Evolutionary conservation across 23 tunicate species (phyloP).

Genomic region (Trididemnum clinides): DNA sequence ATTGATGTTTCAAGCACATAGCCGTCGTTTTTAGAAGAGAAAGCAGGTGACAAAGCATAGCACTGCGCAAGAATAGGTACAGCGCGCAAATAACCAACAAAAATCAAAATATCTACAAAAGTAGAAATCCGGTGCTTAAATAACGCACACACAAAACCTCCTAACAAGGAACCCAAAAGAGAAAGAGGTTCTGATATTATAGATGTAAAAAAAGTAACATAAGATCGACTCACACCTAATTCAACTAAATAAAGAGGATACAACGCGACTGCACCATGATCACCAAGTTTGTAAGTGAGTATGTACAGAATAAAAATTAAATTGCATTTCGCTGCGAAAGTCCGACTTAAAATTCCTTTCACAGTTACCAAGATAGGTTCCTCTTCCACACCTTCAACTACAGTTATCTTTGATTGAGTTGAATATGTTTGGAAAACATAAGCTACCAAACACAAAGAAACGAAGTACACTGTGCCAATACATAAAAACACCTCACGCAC

Average conservation of each 20-base stretch:
- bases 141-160: constrained; percentile 34
- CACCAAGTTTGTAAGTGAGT: constrained; percentile 41
- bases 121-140: neutral
- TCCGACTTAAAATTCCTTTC: neutral
- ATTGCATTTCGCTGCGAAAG: neutral
- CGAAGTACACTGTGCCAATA: neutral
- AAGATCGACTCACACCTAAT: neutral
- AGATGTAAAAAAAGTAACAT: constrained; percentile 6
- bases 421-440: neutral
- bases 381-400: neutral
- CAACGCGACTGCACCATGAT: constrained; percentile 18
- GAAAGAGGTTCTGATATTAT: constrained; percentile 23
- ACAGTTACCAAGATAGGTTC: neutral
- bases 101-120: neutral
- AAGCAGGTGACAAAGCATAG: neutral
- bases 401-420: neutral
- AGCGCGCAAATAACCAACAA: neutral
- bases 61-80: constrained; percentile 19
- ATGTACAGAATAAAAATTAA: neutral
- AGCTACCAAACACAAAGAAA: neutral
- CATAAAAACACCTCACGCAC: neutral
- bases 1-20: neutral
- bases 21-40: no score
- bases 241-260: constrained; percentile 24
- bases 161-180: constrained; percentile 36